Percentiles rank a stretch among this genome's conserved stretches.
phyloP scores from a whole-genome alignment of 2,113 vertebrate genomes.

The Greenwoodochromis staneri region DNA sequence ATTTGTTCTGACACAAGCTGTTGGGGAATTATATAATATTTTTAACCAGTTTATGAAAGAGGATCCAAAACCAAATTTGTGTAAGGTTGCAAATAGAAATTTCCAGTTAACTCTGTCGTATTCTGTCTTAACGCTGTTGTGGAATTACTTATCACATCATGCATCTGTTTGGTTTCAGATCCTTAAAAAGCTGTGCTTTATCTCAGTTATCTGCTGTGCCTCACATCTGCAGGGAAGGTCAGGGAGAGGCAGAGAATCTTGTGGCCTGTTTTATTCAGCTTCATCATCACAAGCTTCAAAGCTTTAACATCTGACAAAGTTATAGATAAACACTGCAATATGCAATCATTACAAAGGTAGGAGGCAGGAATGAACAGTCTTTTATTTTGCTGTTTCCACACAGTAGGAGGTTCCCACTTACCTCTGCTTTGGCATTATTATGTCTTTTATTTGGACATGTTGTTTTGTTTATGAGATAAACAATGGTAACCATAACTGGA shows the following conservation, averaged over 20 bases:
- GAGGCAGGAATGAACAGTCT: neutral
- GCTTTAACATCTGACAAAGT: neutral
- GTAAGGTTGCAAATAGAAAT: no score
- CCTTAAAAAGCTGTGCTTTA: neutral
- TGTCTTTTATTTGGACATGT: neutral
- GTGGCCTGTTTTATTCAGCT: neutral
- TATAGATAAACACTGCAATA: neutral
- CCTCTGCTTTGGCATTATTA: neutral
- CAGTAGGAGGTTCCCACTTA: neutral
- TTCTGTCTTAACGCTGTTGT: neutral
- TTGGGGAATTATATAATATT: no score
- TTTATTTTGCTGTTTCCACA: constrained; percentile 12
- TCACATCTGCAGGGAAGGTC: neutral
- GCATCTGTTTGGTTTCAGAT: neutral
- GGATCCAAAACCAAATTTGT: no score
- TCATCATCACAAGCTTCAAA: neutral
- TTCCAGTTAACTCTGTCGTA: no score
- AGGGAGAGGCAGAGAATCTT: neutral
- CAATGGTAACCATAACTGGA: neutral
- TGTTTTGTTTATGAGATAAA: constrained; percentile 37
- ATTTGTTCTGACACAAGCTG: no score
- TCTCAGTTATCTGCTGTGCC: neutral
- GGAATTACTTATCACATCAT: neutral
- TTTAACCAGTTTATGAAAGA: no score
- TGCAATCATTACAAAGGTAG: neutral